Base-by-base conservation (phyloP, 2,113 vertebrate genomes). In the Cercopithecus mona region DNA sequence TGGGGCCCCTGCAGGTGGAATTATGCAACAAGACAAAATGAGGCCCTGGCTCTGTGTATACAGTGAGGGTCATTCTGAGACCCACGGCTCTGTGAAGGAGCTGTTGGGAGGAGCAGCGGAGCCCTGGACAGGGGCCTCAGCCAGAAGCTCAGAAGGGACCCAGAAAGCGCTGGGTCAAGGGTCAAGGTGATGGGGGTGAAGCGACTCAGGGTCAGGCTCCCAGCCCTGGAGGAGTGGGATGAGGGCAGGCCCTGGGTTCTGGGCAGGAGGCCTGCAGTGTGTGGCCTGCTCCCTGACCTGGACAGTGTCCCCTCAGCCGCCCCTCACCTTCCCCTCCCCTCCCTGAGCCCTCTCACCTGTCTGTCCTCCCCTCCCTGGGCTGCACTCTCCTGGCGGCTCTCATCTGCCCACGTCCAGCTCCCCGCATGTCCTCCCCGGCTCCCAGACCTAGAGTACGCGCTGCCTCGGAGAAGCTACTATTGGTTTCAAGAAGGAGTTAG, bases 381-480 rank as follows among this genome's bases (percentile, higher is more conserved):
- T 25, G 6, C 14, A 35, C 32, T 35, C 30, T 68, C 32, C 66
- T 35, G 14, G 32, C 8, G 6, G 66, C 32, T 61, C 22, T 61
- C 8, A 25, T 55, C 17, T 55, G 32, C 64, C 64, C 64, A 68
- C 2, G 0, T 35, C 5, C 17, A 14, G 6, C 35, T 18, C 66
- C 61, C 61, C 10, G 11, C 10, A 5, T 11, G 23, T 27, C 27
- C 61, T 64, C 61, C 7, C 70, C 13, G 17, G n/a, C 70, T 38
- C n/a, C 8, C n/a, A 38, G n/a, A n/a, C 35, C 8, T 18, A n/a
- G 68, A 38, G 3, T 8, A 20, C 0, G 17, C 0, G n/a, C 70
- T 22, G n/a, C n/a, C n/a, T 72, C 66, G n/a, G 18, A 72, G 68
- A 22, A 38, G 20, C 8, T 9, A 10, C 70, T 72, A 1, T 9